phyloP scores from a whole-genome alignment of 2,797 vertebrate species.

The Triplophysa yarkandensis region DNA sequence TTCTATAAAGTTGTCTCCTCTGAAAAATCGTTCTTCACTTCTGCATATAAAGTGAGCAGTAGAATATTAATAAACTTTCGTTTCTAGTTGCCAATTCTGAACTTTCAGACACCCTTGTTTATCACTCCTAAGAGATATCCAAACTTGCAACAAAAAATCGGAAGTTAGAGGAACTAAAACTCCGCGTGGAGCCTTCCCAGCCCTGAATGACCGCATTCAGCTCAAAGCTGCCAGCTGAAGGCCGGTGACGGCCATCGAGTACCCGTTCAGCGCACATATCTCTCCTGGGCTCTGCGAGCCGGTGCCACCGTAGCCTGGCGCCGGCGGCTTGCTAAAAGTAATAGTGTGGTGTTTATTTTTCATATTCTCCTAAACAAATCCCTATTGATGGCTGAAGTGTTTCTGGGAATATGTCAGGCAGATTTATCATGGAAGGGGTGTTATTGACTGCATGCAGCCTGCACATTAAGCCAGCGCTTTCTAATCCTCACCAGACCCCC shows the following conservation, averaged over 20 bases:
- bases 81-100: constrained; percentile 9
- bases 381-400: constrained; percentile 73
- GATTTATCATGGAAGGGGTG: constrained; percentile 66
- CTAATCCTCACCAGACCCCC: constrained; percentile 72
- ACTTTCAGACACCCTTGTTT: neutral
- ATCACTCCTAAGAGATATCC: neutral
- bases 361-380: constrained; percentile 69
- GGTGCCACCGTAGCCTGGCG: neutral
- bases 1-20: neutral
- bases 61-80: neutral
- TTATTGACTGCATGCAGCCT: constrained; percentile 66
- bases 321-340: constrained; percentile 27
- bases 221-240: constrained; percentile 18
- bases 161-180: neutral
- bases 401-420: constrained; percentile 69
- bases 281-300: neutral
- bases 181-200: neutral
- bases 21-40: neutral
- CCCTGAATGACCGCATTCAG: constrained; percentile 8
- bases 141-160: neutral
- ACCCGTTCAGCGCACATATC: neutral
- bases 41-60: neutral
- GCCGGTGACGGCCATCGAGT: neutral
- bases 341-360: constrained; percentile 48
- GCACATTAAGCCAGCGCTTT: constrained; percentile 72